Evolutionary conservation across 1,140 invertebrate species (phyloP).

Genomic region (Penaeus chinensis): DNA sequence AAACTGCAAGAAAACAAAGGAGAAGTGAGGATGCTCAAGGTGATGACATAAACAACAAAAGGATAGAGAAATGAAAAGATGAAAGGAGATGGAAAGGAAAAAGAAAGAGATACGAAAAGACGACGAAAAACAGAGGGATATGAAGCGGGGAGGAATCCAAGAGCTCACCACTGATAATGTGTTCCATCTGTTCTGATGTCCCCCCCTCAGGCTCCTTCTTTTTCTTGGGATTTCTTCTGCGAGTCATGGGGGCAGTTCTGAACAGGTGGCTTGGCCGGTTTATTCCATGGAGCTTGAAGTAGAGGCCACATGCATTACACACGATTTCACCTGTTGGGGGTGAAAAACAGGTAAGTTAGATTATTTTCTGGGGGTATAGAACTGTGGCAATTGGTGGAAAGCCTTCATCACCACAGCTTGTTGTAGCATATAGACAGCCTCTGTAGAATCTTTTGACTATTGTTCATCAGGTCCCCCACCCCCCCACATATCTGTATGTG

Average conservation of each 20-base stretch:
- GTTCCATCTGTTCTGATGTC: conserved; percentile 24
- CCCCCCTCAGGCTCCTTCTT: conserved; percentile 38
- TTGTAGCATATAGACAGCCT: too few species aligned
- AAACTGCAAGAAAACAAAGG: too few species aligned
- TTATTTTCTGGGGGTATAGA: background rate
- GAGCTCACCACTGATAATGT: conserved; percentile 22
- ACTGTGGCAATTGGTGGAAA: too few species aligned
- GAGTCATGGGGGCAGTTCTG: conserved; percentile 53
- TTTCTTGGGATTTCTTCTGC: conserved; percentile 55
- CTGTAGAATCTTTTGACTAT: too few species aligned
- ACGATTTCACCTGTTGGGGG: conserved; percentile 85
- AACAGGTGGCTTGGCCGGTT: conserved; percentile 76
- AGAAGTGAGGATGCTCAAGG: too few species aligned
- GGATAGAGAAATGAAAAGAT: too few species aligned
- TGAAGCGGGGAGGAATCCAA: background rate
- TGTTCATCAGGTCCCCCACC: too few species aligned
- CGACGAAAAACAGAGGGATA: background rate
- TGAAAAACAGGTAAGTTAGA: background rate
- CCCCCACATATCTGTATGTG: too few species aligned
- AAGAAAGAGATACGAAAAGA: background rate
- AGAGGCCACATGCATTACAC: conserved; percentile 98
- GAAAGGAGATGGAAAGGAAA: too few species aligned
- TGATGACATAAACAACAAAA: too few species aligned
- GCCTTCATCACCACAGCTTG: too few species aligned
- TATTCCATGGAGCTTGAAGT: conserved; percentile 96